These are phyloP conservation scores for Tetramorium simillimum DNA, from an alignment of 1,140 invertebrate species.

Conservation along the genomic window DNA sequence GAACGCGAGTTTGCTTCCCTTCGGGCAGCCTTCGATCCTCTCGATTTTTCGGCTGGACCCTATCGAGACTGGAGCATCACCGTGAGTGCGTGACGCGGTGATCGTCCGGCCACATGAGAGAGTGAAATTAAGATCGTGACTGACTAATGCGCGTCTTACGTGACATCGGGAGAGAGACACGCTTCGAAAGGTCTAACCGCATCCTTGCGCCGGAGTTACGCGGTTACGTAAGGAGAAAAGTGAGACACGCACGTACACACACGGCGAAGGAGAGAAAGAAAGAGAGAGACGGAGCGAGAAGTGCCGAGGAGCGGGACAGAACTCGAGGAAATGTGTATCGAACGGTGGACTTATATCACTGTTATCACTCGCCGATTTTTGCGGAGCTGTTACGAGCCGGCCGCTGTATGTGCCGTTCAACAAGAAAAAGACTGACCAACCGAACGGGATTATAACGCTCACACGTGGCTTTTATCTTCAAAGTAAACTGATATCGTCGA, in stretches of 20 bases:
- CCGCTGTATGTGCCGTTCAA: background rate
- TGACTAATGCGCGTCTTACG: conserved; percentile 73
- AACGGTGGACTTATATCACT: conserved; percentile 27
- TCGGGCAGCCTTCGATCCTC: background rate
- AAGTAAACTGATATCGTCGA: background rate
- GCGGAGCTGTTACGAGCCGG: background rate
- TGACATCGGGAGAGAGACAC: conserved; percentile 73
- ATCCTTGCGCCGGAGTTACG: conserved; percentile 75
- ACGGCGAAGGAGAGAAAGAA: background rate
- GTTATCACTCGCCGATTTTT: conserved; percentile 33
- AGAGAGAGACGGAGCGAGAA: background rate
- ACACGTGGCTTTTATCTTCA: background rate
- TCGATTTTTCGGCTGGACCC: background rate
- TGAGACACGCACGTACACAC: conserved; percentile 50
- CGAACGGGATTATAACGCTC: background rate
- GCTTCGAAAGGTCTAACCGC: conserved; percentile 76
- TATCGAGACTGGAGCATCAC: background rate
- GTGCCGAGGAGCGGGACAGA: background rate
- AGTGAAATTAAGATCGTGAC: conserved; percentile 79
- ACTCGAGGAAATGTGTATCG: conserved; percentile 30
- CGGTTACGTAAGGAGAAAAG: conserved; percentile 74
- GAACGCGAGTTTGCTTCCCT: background rate
- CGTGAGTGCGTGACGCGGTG: background rate
- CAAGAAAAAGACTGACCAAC: background rate
- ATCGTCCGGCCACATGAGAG: conserved; percentile 66